A percentile compares a stretch with the other conserved stretches of the same genome.
Conservation (phyloP, 2,797 vertebrate species). For the Pteropus rufus region DNA sequence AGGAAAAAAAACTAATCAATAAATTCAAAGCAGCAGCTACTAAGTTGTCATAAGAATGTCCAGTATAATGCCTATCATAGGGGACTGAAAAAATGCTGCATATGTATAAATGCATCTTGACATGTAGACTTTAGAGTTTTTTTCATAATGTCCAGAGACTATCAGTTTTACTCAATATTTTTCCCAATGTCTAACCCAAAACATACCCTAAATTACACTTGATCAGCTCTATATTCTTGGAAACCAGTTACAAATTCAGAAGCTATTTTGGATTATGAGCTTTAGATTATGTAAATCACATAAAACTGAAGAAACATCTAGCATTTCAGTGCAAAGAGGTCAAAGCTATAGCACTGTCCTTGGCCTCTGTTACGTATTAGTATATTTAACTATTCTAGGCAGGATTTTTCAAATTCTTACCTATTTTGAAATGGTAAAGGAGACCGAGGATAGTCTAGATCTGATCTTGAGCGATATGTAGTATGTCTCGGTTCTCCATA, state of each 20-base stretch:
- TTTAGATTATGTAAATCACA: background rate
- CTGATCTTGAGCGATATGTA: slow-evolving; percentile 87
- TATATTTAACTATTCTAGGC: background rate
- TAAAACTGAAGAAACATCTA: background rate
- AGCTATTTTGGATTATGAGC: background rate
- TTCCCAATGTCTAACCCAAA: background rate
- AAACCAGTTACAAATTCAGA: slow-evolving; percentile 23
- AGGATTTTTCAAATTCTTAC: slow-evolving; percentile 69
- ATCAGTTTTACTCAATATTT: background rate
- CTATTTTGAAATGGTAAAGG: slow-evolving; percentile 86
- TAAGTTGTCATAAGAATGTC: background rate
- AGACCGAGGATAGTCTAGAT: slow-evolving; percentile 88
- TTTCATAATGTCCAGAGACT: background rate
- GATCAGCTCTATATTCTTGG: background rate
- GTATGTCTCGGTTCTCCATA: slow-evolving; percentile 88
- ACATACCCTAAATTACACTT: background rate
- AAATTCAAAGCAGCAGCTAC: background rate
- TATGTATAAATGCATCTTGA: background rate
- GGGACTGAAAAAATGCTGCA: background rate
- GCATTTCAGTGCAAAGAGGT: background rate
- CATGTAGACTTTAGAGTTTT: background rate
- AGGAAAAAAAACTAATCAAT: background rate
- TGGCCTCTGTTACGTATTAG: background rate
- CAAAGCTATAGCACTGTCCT: background rate
- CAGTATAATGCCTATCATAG: background rate